phyloP scores from a whole-genome alignment of 2,888 invertebrate genomes.

The Agrochola macilenta region DNA sequence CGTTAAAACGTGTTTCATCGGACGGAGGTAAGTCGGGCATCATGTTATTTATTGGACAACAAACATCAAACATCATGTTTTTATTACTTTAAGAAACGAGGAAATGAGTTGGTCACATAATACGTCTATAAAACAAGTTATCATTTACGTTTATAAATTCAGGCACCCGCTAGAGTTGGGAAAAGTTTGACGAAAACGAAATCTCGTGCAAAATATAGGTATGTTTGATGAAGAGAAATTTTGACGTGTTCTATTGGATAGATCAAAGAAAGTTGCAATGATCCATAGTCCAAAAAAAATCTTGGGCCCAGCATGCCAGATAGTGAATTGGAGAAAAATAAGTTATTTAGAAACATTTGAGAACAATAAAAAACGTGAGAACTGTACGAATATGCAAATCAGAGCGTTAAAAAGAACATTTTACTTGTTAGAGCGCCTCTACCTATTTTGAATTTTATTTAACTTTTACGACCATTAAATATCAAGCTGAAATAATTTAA shows the following conservation, averaged over 20 bases:
- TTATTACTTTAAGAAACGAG: constrained; percentile 35
- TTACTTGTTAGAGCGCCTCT: constrained; percentile 63
- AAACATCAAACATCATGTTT: constrained; percentile 49
- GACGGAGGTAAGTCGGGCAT: constrained; percentile 69
- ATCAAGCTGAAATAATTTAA: constrained; percentile 29
- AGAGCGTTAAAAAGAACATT: constrained; percentile 71
- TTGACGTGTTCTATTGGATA: not conserved
- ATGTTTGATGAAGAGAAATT: not conserved
- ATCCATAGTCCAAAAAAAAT: not conserved
- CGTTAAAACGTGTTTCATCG: constrained; percentile 65
- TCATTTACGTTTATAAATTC: constrained; percentile 33
- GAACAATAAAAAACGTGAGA: constrained; percentile 74
- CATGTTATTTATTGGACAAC: constrained; percentile 52
- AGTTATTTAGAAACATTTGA: constrained; percentile 63
- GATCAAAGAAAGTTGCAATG: constrained; percentile 6
- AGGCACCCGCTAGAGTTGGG: not conserved
- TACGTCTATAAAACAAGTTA: constrained; percentile 40
- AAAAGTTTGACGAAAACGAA: constrained; percentile 8
- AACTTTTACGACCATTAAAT: constrained; percentile 39
- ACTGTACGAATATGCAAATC: constrained; percentile 72
- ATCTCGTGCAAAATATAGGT: constrained; percentile 12
- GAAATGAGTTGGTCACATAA: constrained; percentile 47
- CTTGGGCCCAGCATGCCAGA: not conserved
- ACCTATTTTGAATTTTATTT: constrained; percentile 32
- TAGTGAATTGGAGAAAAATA: constrained; percentile 47